Conservation (phyloP, 2,888 invertebrate genomes). For the Syritta pipiens region DNA sequence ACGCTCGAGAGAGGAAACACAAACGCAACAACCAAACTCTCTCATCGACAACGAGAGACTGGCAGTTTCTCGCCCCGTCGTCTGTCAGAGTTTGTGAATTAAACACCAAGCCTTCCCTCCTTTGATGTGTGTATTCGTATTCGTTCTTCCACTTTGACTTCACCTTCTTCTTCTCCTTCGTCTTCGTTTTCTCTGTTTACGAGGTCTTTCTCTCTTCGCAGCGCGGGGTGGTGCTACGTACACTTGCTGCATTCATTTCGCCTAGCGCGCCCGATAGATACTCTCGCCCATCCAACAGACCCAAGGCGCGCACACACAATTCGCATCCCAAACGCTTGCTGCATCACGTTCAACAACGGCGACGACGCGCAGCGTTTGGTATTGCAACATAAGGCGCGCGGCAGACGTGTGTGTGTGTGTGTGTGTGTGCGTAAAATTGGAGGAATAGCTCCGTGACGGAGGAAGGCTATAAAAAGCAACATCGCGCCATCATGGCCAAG, state of each 20-base stretch:
- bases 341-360: conserved; percentile 25
- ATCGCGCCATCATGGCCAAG: conserved; percentile 63
- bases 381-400: conserved; percentile 42
- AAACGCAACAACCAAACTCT: conserved; percentile 50
- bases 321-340: conserved; percentile 46
- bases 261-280: conserved; percentile 37
- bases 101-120: conserved; percentile 44
- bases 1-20: not conserved
- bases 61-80: conserved; percentile 50
- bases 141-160: too few relatives aligned
- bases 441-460: conserved; percentile 47
- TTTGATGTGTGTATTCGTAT: conserved; percentile 47
- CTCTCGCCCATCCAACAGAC: not conserved
- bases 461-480: conserved; percentile 52
- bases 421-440: conserved; percentile 38
- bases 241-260: conserved; percentile 54
- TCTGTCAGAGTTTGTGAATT: conserved; percentile 58
- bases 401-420: conserved; percentile 7
- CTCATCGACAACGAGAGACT: conserved; percentile 60
- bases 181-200: conserved; percentile 49
- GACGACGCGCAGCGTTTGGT: conserved; percentile 31
- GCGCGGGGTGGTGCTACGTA: conserved; percentile 25
- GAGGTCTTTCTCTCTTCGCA: conserved; percentile 35
- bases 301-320: conserved; percentile 38
- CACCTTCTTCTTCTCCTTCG: too few relatives aligned